phyloP scores from a whole-genome alignment of 2,797 vertebrate species.

The Hipposideros larvatus region DNA sequence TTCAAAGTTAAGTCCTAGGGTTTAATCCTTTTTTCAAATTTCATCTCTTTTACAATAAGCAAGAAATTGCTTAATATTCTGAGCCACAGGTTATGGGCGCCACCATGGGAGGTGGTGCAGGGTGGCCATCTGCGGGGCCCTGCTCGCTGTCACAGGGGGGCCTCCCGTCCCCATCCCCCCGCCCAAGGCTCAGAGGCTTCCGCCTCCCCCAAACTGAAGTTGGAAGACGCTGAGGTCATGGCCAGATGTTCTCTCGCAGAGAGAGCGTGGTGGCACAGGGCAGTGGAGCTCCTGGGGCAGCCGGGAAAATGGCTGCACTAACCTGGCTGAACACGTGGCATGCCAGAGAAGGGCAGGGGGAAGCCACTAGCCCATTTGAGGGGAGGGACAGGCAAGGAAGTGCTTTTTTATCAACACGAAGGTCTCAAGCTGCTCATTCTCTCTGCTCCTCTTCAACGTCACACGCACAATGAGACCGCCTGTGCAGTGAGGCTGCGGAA shows the following conservation, averaged over 20 bases:
- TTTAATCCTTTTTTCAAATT: not conserved
- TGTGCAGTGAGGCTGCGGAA: too few relatives aligned
- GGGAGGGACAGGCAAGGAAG: too few relatives aligned
- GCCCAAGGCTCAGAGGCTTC: not conserved
- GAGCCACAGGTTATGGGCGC: too few relatives aligned
- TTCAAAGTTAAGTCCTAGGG: not conserved
- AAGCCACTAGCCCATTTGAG: not conserved
- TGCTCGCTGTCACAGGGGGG: not conserved
- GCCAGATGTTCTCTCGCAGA: not conserved
- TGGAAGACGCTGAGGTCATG: accelerated
- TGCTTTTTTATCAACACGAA: accelerated
- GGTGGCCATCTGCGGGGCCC: not conserved
- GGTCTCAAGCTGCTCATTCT: not conserved
- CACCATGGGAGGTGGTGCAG: accelerated
- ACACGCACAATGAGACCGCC: accelerated
- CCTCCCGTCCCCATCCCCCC: too few relatives aligned
- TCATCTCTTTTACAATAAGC: not conserved
- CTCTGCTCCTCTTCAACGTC: not conserved
- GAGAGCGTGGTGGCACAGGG: not conserved
- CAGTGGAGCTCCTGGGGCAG: not conserved
- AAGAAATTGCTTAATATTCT: not conserved
- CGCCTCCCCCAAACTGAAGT: accelerated
- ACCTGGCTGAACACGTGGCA: accelerated
- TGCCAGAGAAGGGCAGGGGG: not conserved
- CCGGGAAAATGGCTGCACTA: not conserved